phyloP scores from a whole-genome alignment of 2,797 vertebrate species.

The Lithobates pipiens region DNA sequence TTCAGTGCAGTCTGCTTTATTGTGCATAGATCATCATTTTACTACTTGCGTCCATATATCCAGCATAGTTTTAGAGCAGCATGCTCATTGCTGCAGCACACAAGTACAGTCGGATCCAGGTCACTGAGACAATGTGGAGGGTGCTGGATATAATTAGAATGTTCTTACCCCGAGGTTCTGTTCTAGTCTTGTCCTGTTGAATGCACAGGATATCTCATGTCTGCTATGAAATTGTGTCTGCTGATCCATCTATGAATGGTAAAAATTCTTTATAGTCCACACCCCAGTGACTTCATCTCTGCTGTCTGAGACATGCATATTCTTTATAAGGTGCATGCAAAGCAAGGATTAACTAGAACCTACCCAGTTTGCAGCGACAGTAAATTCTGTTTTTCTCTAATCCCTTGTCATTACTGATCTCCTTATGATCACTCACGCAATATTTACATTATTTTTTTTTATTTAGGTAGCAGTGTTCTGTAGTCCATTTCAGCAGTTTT shows the following conservation, averaged over 20 bases:
- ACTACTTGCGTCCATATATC: not conserved
- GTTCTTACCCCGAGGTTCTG: conserved; percentile 30
- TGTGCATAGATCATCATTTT: conserved; percentile 28
- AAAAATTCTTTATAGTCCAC: conserved; percentile 50
- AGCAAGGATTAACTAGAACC: conserved; percentile 30
- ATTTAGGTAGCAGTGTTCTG: not conserved
- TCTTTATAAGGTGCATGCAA: conserved; percentile 15
- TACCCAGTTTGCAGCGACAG: conserved; percentile 1
- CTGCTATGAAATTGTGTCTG: conserved; percentile 45
- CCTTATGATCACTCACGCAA: not conserved
- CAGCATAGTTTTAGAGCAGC: conserved; percentile 7
- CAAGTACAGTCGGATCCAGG: not conserved
- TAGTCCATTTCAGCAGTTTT: not conserved
- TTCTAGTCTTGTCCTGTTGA: conserved; percentile 52
- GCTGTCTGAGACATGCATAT: conserved; percentile 41
- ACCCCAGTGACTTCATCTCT: conserved; percentile 52
- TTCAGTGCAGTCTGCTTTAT: not conserved
- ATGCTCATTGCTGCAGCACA: conserved; percentile 1
- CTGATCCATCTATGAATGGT: conserved; percentile 56
- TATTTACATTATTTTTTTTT: not conserved
- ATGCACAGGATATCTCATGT: conserved; percentile 35
- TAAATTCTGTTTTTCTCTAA: conserved; percentile 5
- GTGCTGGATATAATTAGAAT: conserved; percentile 34
- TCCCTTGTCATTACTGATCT: not conserved
- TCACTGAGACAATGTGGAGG: conserved; percentile 7